These are phyloP conservation scores for Portunus trituberculatus DNA, from an alignment of 1,140 invertebrate species.

Conservation along the genomic window DNA sequence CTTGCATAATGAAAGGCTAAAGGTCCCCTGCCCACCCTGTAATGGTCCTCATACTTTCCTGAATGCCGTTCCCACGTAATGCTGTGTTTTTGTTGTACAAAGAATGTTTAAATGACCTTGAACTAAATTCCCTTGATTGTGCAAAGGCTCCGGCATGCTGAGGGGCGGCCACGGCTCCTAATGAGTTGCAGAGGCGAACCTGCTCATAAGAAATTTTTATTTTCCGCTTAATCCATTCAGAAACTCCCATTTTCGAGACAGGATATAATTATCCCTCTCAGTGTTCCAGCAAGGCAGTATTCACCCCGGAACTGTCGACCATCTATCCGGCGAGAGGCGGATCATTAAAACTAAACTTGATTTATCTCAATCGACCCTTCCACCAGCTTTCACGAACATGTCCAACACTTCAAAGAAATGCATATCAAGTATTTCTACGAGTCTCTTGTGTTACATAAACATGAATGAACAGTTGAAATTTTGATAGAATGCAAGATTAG, in stretches of 20 bases:
- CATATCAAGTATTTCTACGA: background rate
- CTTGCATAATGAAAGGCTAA: slow-evolving; percentile 22
- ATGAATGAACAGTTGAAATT: too few relatives aligned
- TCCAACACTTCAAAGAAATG: background rate
- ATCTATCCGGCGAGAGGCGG: background rate
- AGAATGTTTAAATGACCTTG: background rate
- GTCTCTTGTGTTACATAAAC: too few relatives aligned
- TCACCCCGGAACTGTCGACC: background rate
- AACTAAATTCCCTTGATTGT: background rate
- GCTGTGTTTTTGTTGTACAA: background rate
- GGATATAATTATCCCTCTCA: background rate
- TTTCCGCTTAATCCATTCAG: background rate
- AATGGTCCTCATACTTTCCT: background rate
- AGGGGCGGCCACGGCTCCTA: background rate
- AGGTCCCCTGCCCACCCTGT: background rate
- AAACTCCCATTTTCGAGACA: background rate
- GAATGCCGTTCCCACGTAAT: background rate
- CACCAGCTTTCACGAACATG: background rate
- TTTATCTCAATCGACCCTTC: background rate
- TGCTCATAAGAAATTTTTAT: background rate
- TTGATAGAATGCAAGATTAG: too few relatives aligned
- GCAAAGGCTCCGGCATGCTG: background rate
- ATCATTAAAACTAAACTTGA: background rate
- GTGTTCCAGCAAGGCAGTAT: background rate
- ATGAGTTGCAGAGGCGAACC: background rate